phyloP scores from a whole-genome alignment of 2,888 invertebrate genomes.

The Scotopteryx bipunctaria region DNA sequence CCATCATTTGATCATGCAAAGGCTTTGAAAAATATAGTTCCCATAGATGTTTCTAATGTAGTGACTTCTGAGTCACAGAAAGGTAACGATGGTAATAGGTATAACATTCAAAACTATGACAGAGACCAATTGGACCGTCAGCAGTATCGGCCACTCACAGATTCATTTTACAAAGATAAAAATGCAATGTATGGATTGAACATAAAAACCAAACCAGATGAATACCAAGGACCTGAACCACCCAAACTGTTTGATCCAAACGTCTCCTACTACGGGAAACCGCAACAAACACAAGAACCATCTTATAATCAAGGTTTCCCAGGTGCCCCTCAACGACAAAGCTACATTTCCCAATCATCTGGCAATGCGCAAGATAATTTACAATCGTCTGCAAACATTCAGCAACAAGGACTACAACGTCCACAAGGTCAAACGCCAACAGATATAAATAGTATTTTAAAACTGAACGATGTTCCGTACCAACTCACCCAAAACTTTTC shows the following conservation, averaged over 20 bases:
- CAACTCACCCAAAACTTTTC: conserved; percentile 62
- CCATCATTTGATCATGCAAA: conserved; percentile 76
- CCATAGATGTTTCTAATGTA: conserved; percentile 75
- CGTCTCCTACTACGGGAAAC: conserved; percentile 53
- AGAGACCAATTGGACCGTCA: conserved; percentile 66
- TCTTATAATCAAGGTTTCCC: conserved; percentile 53
- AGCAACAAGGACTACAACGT: conserved; percentile 53
- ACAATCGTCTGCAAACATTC: conserved; percentile 54
- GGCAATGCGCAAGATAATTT: conserved; percentile 57
- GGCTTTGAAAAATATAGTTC: conserved; percentile 76
- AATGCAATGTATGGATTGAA: conserved; percentile 66
- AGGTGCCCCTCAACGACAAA: conserved; percentile 49
- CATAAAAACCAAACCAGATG: conserved; percentile 66
- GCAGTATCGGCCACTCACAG: conserved; percentile 63
- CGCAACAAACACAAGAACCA: conserved; percentile 50
- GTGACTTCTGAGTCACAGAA: conserved; percentile 64
- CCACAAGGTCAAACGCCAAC: conserved; percentile 52
- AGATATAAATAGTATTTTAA: conserved; percentile 62
- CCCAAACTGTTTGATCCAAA: conserved; percentile 56
- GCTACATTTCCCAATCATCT: conserved; percentile 50
- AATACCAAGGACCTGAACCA: conserved; percentile 50
- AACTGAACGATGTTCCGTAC: conserved; percentile 71
- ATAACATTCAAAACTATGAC: conserved; percentile 49
- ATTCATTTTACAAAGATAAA: conserved; percentile 74
- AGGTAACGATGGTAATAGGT: conserved; percentile 51